phyloP scores from a whole-genome alignment of 2,113 vertebrate genomes.

The Todiramphus chloris region DNA sequence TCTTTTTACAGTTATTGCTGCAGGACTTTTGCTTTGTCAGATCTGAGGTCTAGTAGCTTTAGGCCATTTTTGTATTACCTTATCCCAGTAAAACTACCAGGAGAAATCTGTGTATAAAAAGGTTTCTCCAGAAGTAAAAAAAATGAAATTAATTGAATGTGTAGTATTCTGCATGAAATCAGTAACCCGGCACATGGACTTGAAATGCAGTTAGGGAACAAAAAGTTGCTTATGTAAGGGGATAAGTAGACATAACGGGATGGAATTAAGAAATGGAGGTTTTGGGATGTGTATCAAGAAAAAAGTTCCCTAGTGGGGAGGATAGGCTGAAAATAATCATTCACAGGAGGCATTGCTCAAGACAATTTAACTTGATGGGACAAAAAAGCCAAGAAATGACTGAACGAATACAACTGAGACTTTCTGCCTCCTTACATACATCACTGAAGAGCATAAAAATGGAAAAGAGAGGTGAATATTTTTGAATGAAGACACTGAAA shows the following conservation, averaged over 20 bases:
- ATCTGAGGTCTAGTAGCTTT: background rate
- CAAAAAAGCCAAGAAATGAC: background rate
- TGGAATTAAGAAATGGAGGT: background rate
- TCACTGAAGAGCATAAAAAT: background rate
- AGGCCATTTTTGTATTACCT: background rate
- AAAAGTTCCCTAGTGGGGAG: background rate
- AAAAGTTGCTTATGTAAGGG: background rate
- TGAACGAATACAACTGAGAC: background rate
- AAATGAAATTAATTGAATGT: background rate
- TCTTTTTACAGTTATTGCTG: background rate
- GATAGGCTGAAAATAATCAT: background rate
- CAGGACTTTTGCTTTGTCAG: background rate
- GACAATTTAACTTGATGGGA: background rate
- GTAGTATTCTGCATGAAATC: background rate
- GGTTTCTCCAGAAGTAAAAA: background rate
- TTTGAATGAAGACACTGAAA: background rate
- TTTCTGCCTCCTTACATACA: background rate
- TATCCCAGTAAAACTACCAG: background rate
- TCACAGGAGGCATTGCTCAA: conserved; percentile 15
- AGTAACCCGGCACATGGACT: background rate
- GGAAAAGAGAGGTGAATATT: background rate
- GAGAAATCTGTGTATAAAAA: background rate
- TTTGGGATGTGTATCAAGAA: background rate
- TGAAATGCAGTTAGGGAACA: background rate
- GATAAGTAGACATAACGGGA: background rate